phyloP scores from a whole-genome alignment of 2,797 vertebrate genomes.

The Petrocephalus schoutedeni region DNA sequence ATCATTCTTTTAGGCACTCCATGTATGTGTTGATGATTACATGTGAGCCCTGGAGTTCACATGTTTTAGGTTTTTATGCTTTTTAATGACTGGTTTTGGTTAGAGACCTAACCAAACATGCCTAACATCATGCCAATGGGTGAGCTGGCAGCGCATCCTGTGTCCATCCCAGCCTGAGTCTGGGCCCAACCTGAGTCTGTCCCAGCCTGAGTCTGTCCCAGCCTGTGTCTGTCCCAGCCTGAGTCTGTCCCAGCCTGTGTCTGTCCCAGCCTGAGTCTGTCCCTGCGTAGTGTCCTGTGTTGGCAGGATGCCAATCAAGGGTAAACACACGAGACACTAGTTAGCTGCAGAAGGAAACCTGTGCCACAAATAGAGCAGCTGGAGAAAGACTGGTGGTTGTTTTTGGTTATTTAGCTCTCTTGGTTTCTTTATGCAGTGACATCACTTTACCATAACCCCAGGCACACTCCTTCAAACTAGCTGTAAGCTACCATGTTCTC shows the following conservation, averaged over 20 bases:
- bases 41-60: neutral
- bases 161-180: neutral
- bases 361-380: neutral
- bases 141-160: neutral
- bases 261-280: no score
- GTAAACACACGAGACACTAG: neutral
- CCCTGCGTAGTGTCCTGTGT: neutral
- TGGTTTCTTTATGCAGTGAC: neutral
- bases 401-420: neutral
- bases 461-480: neutral
- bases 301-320: neutral
- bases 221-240: no score
- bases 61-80: neutral
- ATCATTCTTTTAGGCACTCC: neutral
- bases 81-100: neutral
- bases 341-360: neutral
- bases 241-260: no score
- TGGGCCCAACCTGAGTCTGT: no score
- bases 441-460: neutral
- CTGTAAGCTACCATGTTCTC: neutral
- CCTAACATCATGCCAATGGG: neutral
- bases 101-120: neutral
- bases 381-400: neutral
- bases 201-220: no score
- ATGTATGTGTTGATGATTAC: neutral